Conservation (phyloP, 2,888 invertebrate genomes). For the Cosmia trapezina region DNA sequence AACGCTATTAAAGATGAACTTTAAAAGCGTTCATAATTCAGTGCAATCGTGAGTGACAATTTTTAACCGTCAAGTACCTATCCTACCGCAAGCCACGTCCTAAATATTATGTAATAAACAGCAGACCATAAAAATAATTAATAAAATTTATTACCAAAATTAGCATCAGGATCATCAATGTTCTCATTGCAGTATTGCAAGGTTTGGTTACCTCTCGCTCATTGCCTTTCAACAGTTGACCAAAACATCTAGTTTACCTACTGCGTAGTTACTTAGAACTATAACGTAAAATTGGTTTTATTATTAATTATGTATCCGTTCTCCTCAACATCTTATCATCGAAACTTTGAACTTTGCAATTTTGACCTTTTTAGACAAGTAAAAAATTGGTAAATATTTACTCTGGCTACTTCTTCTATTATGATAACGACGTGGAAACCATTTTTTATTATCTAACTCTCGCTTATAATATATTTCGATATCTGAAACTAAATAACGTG, state of each 20-base stretch:
- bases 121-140: not conserved
- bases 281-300: not conserved
- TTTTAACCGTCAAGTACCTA: too few relatives aligned
- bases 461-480: not conserved
- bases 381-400: not conserved
- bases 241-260: not conserved
- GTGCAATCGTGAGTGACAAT: too few relatives aligned
- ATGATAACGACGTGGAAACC: not conserved
- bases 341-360: not conserved
- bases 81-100: too few relatives aligned
- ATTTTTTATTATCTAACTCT: not conserved
- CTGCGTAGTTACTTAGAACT: not conserved
- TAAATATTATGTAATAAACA: not conserved
- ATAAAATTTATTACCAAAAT: not conserved
- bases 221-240: not conserved
- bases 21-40: too few relatives aligned
- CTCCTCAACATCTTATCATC: not conserved
- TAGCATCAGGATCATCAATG: not conserved
- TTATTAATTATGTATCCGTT: not conserved
- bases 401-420: not conserved
- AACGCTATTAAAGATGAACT: too few relatives aligned
- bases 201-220: not conserved
- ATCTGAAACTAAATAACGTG: constrained; percentile 11
- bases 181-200: not conserved
- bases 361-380: not conserved